A percentile compares a stretch with the other conserved stretches of the same genome.
Evolutionary conservation across 2,113 vertebrate genomes (phyloP).

Genomic region (Catharus fuscescens): DNA sequence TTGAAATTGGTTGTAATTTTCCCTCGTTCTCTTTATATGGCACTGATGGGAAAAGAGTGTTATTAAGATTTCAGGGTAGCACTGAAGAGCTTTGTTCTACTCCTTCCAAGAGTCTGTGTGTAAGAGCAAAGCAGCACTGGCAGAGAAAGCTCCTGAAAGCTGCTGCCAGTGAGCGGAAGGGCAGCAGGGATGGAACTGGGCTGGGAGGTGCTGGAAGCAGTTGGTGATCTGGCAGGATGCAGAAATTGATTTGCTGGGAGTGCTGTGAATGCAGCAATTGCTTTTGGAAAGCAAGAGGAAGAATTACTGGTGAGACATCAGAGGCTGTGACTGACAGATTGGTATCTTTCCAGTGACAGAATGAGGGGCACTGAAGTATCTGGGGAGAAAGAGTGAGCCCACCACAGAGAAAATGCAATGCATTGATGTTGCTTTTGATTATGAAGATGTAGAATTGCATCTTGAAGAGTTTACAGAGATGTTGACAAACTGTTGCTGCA

Average conservation of each 20-base stretch:
- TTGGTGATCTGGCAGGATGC: not conserved
- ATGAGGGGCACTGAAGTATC: slow-evolving; percentile 38
- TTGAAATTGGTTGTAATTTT: not conserved
- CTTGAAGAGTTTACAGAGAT: slow-evolving; percentile 29
- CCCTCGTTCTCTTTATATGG: not conserved
- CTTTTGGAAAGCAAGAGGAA: slow-evolving; percentile 32
- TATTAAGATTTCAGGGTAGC: not conserved
- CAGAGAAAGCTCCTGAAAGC: not conserved
- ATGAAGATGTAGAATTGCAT: slow-evolving; percentile 48
- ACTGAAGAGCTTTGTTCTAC: not conserved
- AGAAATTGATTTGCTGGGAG: slow-evolving; percentile 31
- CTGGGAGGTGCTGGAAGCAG: not conserved
- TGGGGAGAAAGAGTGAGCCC: slow-evolving; percentile 38
- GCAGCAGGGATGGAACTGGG: not conserved
- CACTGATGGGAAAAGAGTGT: not conserved
- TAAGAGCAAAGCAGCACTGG: not conserved
- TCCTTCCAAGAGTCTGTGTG: not conserved
- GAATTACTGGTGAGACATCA: slow-evolving; percentile 49
- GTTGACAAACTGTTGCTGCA: slow-evolving; percentile 38
- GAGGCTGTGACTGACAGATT: slow-evolving; percentile 55
- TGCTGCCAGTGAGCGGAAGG: not conserved
- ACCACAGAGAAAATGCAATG: slow-evolving; percentile 44
- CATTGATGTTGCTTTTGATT: not conserved
- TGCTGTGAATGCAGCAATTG: slow-evolving; percentile 6
- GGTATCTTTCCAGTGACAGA: slow-evolving; percentile 53